Base-by-base conservation (phyloP, 2,888 invertebrate species). In the Volucella bombylans region DNA sequence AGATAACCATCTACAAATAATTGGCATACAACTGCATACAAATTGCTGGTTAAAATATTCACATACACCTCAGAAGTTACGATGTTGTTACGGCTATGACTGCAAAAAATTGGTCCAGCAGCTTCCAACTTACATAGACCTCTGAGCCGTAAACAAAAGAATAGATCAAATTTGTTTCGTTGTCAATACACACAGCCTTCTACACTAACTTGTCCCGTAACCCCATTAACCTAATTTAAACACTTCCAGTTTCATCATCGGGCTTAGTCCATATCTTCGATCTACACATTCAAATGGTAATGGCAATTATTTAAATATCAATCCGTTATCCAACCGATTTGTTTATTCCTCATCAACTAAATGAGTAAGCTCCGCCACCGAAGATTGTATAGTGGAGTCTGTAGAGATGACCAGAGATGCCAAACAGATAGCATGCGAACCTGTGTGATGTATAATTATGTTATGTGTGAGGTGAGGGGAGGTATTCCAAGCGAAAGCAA, bases 271-370 rank as follows among this genome's bases (percentile, higher is more conserved):
- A 23, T n/a, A 54, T 31, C 31, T 31, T 31, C 31, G 6, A 31
- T 31, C 0, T 23, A 52, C 6, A 50, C 8, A 38, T 18, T 11
- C 23, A 23, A 12, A 18, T 10, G 18, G 41, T 8, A 39, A 12
- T 47, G 41, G 62, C 45, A 73, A 54, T 62, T 64, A 47, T 73
- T 73, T 73, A 55, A 73, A 54, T 62, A 62, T 55, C 14, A 62
- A 31, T 54, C 72, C 72, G 72, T 62, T 73, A 73, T 55, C 4
- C 15, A 43, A 62, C 15, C 4, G 39, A 73, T 45, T 73, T 54
- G 38, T 23, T 47, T 54, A 14, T 15, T 38, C 38, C 47, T 18
- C 55, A 45, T 8, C 38, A 10, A 23, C 41, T 1, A 23, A 14
- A 43, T 41, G 50, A 18, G 38, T 50, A 41, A 1, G 38, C n/a